phyloP scores from a whole-genome alignment of 2,888 invertebrate species.

The Tromatobia lineatoria region DNA sequence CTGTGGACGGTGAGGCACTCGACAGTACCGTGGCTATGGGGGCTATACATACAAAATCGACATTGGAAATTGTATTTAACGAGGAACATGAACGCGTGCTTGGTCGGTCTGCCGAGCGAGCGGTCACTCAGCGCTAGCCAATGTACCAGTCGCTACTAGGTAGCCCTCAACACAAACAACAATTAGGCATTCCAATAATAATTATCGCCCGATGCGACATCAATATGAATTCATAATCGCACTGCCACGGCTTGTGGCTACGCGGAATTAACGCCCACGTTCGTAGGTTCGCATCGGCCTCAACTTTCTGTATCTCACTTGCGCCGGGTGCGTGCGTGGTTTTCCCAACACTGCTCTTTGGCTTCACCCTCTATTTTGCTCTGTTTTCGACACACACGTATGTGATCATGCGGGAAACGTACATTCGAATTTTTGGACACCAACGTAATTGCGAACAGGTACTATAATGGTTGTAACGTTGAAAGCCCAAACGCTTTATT shows the following conservation, averaged over 20 bases:
- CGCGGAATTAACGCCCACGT: constrained; percentile 70
- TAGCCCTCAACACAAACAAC: constrained; percentile 72
- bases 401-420: constrained; percentile 29
- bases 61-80: constrained; percentile 76
- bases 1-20: constrained; percentile 2
- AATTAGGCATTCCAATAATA: constrained; percentile 79
- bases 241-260: constrained; percentile 55
- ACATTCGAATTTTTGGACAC: constrained; percentile 31
- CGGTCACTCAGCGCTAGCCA: constrained; percentile 17
- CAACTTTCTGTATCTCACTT: constrained; percentile 9
- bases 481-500: constrained; percentile 9
- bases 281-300: neutral
- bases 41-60: constrained; percentile 60
- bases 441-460: constrained; percentile 14
- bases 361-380: constrained; percentile 1
- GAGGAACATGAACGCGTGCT: constrained; percentile 60
- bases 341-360: constrained; percentile 3
- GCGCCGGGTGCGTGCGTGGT: neutral
- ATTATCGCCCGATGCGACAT: constrained; percentile 77
- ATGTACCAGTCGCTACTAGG: constrained; percentile 1
- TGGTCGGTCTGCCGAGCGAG: constrained; percentile 1
- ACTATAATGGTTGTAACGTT: constrained; percentile 17
- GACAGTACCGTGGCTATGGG: neutral
- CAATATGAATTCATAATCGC: constrained; percentile 77
- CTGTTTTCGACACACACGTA: neutral